Evolutionary conservation across 2,888 invertebrate species (phyloP), one percentile per base, ranked within the genome.

Genomic region (Drosophila antonietae): DNA sequence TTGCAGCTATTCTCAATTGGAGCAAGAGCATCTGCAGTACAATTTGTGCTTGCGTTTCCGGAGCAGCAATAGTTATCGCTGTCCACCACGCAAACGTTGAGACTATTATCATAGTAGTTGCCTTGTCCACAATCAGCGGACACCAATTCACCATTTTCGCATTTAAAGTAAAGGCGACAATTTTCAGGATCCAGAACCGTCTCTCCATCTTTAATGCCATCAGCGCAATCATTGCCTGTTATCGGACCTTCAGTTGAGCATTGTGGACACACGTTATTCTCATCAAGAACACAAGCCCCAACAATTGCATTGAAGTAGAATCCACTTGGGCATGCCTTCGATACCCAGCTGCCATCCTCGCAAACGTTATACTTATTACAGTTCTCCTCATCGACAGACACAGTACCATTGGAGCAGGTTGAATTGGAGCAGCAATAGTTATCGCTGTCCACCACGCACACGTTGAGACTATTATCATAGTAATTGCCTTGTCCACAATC

Each of bases 401-500:
- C 1, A 81, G 70, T 51, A 0, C 88, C 90, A 28, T 84, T 57
- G 3, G 33, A 31, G n/a, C 41, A 41, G 41, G 3, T 1, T 8
- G n/a, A 7, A 41, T 8, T 8, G 7, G n/a, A 3, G 28, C 88
- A 88, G 28, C 33, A 90, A 7, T 12, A n/a, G 3, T 74, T 75
- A 0, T 57, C 18, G 0, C 20, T 62, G 51, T 86, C 84, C 0
- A 3, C 2, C 63, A 14, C 33, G 69, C 70, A 83, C 5, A 15
- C 64, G 0, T 51, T 51, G 0, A 64, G 0, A 0, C 0, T 28
- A 0, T 31, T 6, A 47, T 91, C 63, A 44, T 84, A 92, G 43
- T 81, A 85, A 37, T 89, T 89, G 12, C 88, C 90, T 5, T 20
- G 41, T 1, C 46, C 72, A 44, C 91, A 92, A 43, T 83, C 89